Conservation (phyloP, 2,797 vertebrate genomes). For the Leuciscus waleckii region DNA sequence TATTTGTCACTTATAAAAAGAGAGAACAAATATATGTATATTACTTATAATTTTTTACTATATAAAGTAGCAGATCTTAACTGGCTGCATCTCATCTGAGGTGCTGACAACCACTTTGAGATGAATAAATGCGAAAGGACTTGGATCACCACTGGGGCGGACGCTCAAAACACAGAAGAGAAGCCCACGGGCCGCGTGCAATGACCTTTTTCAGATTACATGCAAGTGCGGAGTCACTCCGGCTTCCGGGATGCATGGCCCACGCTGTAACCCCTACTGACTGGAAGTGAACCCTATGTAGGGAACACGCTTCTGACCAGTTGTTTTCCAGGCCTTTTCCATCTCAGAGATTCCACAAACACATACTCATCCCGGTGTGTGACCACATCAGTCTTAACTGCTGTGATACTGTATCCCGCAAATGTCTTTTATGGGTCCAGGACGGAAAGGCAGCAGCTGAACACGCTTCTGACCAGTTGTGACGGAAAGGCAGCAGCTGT, state of each 20-base stretch:
- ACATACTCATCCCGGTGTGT: conserved; percentile 43
- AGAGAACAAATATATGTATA: not conserved
- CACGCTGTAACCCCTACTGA: not conserved
- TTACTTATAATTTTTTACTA: not conserved
- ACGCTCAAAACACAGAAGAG: not conserved
- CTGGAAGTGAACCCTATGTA: conserved; percentile 29
- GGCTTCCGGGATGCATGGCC: not conserved
- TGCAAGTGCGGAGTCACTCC: not conserved
- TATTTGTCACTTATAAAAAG: not conserved
- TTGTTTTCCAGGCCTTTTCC: conserved; percentile 4
- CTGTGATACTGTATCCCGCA: conserved; percentile 62
- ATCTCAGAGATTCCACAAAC: conserved; percentile 40
- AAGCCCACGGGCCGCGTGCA: not conserved
- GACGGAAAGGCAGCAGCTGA: conserved; percentile 63
- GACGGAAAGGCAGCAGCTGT: conserved; percentile 64
- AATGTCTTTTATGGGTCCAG: conserved; percentile 63
- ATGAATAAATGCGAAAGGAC: conserved; percentile 63
- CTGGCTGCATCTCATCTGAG: conserved; percentile 53
- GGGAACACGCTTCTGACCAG: conserved; percentile 12
- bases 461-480: no score
- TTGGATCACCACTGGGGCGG: not conserved
- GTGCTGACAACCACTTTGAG: conserved; percentile 69
- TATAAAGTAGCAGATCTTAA: conserved; percentile 13
- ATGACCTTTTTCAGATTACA: conserved; percentile 17
- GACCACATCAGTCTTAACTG: conserved; percentile 65